Base-by-base conservation (phyloP, 2,888 invertebrate genomes). In the Candidula unifasciata region DNA sequence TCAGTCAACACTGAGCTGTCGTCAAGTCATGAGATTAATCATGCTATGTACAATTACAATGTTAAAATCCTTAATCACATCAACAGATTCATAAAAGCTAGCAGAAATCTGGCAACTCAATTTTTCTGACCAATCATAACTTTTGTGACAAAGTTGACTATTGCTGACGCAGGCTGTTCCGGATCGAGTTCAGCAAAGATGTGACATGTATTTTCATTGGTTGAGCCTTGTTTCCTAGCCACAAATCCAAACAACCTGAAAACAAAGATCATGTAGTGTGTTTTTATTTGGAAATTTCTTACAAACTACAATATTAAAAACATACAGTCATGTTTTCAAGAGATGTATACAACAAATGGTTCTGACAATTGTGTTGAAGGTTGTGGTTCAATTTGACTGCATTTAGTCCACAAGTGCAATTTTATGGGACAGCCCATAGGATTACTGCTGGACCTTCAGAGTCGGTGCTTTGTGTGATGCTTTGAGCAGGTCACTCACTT, bases 181-280 rank as follows among this genome's bases (percentile, higher is more conserved):
- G 97, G 96, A 93, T 98, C 98, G 86, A 98, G 95, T 93, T 99
- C 99, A 37, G 98, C 98, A 94, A 99, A 99, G 88, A 99, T 96
- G 95, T 99, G 99, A 94, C 99, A 99, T 94, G 98, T 97, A 95
- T 99, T 99, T 94, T 99, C 98, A 78, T 96, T 95, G 89, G 95
- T 96, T 89, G 96, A 96, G 83, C 97, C 96, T 69, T 96, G 96
- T 94, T 97, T 96, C 92, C 97, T 95, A 44, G 99, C 98, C 89
- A 99, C 98, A 94, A 99, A 99, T 79, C 98, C 99, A 94, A 99
- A 99, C 89, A 97, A 96, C 89, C 97, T 93, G 89, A 89, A 88
- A 77, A 83, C 85, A 78, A 85, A 37, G 16, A n/a, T 44, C n/a
- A 52, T 27, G 83, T 27, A 82, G 33, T 52, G 54, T 77, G 30